These are phyloP conservation scores for Epinephelus lanceolatus DNA, from an alignment of 2,113 vertebrate species.

Conservation along the genomic window DNA sequence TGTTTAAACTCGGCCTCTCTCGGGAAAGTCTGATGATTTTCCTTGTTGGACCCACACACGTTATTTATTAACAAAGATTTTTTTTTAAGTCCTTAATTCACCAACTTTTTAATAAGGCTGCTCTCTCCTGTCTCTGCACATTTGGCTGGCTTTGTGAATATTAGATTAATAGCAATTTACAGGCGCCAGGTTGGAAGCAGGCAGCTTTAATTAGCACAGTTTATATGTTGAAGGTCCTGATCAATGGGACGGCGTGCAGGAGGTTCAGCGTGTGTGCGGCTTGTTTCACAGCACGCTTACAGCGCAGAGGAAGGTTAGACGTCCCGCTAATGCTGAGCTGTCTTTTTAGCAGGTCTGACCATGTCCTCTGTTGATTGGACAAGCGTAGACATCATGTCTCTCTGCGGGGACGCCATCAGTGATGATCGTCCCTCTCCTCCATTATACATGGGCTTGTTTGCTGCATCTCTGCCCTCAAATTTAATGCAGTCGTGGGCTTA, in stretches of 20 bases:
- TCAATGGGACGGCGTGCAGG: constrained; percentile 38
- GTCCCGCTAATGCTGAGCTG: constrained; percentile 22
- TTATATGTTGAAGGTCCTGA: constrained; percentile 52
- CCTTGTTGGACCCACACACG: not conserved
- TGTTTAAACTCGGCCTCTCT: not conserved
- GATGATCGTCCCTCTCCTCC: not conserved
- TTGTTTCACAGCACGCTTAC: constrained; percentile 23
- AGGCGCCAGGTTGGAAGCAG: constrained; percentile 57
- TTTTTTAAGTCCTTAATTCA: constrained; percentile 44
- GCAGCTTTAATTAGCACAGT: constrained; percentile 65
- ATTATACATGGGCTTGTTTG: constrained; percentile 18
- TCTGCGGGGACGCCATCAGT: constrained; percentile 13
- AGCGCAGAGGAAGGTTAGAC: constrained; percentile 4
- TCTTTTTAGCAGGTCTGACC: not conserved
- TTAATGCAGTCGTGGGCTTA: not conserved
- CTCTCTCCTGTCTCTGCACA: constrained; percentile 34
- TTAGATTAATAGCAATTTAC: constrained; percentile 69
- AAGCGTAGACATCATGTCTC: constrained; percentile 16
- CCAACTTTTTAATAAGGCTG: constrained; percentile 69
- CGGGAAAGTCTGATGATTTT: constrained; percentile 11
- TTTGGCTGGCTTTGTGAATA: constrained; percentile 71
- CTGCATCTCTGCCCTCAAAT: not conserved
- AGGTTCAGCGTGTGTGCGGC: constrained; percentile 26
- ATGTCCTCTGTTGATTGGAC: constrained; percentile 42
- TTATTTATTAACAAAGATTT: constrained; percentile 54